A percentile compares a stretch with the other conserved stretches of the same genome.
phyloP scores from a whole-genome alignment of 2,797 vertebrate species.

The Malurus splendens region DNA sequence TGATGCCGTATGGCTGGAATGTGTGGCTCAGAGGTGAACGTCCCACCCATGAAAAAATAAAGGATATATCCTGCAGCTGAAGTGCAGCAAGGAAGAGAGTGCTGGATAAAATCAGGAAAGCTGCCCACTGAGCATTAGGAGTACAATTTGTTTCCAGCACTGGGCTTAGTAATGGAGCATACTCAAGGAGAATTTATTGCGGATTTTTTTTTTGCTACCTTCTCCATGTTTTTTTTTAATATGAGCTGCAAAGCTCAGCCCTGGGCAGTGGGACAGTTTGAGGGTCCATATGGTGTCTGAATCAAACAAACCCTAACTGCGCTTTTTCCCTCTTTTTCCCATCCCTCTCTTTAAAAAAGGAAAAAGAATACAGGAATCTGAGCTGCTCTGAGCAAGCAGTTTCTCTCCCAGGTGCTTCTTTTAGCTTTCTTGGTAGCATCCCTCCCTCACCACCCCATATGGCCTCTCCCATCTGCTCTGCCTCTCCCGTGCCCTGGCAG shows the following conservation, averaged over 20 bases:
- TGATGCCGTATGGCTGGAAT: background rate
- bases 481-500: background rate
- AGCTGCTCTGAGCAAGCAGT: background rate
- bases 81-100: background rate
- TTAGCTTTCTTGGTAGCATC: background rate
- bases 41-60: background rate
- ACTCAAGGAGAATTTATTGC: background rate
- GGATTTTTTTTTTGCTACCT: fast-evolving
- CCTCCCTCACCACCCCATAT: background rate
- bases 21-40: background rate
- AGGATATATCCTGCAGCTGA: background rate
- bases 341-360: background rate
- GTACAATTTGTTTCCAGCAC: background rate
- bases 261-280: background rate
- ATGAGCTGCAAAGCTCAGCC: background rate
- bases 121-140: background rate
- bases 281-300: background rate
- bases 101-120: background rate
- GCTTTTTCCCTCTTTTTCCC: background rate
- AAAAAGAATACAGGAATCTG: background rate
- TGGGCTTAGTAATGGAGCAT: background rate
- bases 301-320: background rate
- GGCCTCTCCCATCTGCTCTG: constrained; percentile 26
- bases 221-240: background rate
- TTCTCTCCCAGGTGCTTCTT: constrained; percentile 1